Percentiles rank a stretch among this genome's conserved stretches.
Evolutionary conservation across 2,888 invertebrate species (phyloP).

Genomic region (Agrenia bidenticulata): DNA sequence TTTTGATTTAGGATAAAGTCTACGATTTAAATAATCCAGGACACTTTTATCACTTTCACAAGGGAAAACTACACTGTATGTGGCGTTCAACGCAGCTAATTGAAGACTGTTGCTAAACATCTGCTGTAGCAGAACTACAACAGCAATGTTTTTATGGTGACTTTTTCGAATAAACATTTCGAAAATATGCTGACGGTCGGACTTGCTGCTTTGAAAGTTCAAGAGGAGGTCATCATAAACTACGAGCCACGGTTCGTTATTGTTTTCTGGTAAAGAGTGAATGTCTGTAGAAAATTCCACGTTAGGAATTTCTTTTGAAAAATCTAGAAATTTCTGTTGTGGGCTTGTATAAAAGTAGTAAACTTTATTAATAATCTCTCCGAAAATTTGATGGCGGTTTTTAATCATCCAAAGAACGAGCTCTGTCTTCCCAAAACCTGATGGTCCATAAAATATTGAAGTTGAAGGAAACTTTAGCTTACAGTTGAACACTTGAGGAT

Average conservation of each 20-base stretch:
- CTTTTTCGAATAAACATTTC: background rate
- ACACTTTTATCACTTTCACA: background rate
- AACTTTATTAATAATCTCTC: background rate
- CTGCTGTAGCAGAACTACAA: background rate
- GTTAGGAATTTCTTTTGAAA: background rate
- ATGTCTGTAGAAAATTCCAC: background rate
- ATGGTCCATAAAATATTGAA: background rate
- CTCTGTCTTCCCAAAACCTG: background rate
- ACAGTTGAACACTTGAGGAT: background rate
- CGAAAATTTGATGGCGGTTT: background rate
- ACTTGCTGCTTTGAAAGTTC: too few species aligned
- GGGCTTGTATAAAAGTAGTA: background rate
- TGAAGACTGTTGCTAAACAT: background rate
- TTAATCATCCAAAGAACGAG: background rate
- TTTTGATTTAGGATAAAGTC: background rate
- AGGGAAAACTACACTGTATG: background rate
- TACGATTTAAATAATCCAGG: background rate
- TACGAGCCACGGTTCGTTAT: background rate
- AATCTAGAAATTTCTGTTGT: background rate
- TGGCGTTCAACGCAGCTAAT: background rate
- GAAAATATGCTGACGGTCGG: background rate
- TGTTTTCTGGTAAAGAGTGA: background rate
- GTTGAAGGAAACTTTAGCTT: background rate
- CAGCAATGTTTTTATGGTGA: background rate
- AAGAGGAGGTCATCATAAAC: background rate